Conservation (phyloP, 2,797 vertebrate genomes). For the Gymnocypris eckloni region DNA sequence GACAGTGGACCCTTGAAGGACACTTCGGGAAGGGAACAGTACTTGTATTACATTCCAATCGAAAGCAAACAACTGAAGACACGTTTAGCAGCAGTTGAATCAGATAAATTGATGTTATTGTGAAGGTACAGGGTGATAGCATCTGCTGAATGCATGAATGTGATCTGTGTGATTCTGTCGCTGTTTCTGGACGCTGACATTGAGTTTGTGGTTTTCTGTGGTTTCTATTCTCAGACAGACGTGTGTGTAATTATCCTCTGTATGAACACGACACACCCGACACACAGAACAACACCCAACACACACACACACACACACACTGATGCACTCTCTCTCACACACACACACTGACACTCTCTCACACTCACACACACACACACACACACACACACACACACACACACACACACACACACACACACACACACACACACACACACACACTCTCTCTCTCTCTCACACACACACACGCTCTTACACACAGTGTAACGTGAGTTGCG, state of each 20-base stretch:
- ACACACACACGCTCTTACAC: too few species aligned
- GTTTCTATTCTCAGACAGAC: constrained; percentile 68
- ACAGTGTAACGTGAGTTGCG: too few species aligned
- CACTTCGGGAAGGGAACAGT: background rate
- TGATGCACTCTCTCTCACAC: too few species aligned
- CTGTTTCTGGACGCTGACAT: background rate
- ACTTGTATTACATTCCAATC: background rate
- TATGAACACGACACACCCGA: constrained; percentile 63
- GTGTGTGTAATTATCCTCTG: constrained; percentile 71
- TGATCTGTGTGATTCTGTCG: background rate
- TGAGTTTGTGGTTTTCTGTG: background rate
- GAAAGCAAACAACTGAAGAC: background rate
- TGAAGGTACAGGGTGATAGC: background rate
- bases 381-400: too few species aligned
- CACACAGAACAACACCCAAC: constrained; percentile 27
- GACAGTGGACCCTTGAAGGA: background rate
- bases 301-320: too few species aligned
- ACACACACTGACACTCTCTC: too few species aligned
- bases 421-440: too few species aligned
- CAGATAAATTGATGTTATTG: background rate
- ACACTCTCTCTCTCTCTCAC: too few species aligned
- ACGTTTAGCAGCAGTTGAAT: background rate
- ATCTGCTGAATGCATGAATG: background rate
- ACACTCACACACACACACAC: too few species aligned
- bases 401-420: too few species aligned